These are phyloP conservation scores for Beaufortia kweichowensis DNA, from an alignment of 2,113 vertebrate species.

Conservation along the genomic window DNA sequence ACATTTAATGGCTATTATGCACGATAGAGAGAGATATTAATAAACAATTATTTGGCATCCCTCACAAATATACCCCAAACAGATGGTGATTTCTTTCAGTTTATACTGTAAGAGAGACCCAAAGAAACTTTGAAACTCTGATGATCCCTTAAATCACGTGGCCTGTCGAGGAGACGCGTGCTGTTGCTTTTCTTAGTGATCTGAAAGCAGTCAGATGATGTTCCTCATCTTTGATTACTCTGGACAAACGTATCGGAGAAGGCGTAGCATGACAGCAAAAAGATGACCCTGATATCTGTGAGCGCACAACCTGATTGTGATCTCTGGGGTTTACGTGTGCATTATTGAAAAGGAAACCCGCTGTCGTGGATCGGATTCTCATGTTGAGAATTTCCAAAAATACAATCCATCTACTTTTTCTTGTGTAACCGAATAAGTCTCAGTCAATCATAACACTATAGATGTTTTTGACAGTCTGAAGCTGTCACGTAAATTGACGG, in stretches of 20 bases:
- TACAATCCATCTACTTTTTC: conserved; percentile 42
- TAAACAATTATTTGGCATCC: not conserved
- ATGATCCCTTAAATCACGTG: no score
- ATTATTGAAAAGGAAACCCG: conserved; percentile 61
- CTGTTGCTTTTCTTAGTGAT: no score
- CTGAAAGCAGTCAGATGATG: not conserved
- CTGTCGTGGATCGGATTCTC: conserved; percentile 43
- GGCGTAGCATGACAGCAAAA: conserved; percentile 21
- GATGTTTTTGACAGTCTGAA: conserved; percentile 21
- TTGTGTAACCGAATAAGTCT: conserved; percentile 51
- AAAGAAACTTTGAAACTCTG: no score
- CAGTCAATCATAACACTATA: conserved; percentile 45
- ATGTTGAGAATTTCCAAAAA: conserved; percentile 55
- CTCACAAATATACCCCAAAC: not conserved
- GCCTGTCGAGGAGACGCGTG: no score
- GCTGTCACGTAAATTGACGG: not conserved
- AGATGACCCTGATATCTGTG: conserved; percentile 45
- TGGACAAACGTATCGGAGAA: conserved; percentile 44
- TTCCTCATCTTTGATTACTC: conserved; percentile 54
- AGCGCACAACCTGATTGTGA: conserved; percentile 44
- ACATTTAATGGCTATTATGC: not conserved
- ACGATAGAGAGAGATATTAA: not conserved
- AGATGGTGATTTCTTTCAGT: not conserved
- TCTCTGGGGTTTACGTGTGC: conserved; percentile 50
- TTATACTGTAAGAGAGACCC: not conserved